Conservation (phyloP, 2,888 invertebrate species). For the Melolontha melolontha region DNA sequence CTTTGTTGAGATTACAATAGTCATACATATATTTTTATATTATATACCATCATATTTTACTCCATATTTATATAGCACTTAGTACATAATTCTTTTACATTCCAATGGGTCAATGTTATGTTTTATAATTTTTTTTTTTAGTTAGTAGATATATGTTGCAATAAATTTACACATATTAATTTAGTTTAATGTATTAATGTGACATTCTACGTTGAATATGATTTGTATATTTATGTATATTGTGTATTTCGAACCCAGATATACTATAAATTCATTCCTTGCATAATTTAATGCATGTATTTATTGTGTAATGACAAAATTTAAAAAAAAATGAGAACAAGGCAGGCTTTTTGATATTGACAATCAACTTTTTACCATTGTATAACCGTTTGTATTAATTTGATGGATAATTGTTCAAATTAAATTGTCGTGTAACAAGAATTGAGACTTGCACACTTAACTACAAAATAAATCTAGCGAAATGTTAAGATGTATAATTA, state of each 20-base stretch:
- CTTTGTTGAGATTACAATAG: background rate
- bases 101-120: slow-evolving; percentile 39
- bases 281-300: too few relatives aligned
- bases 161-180: slow-evolving; percentile 21
- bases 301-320: too few relatives aligned
- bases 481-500: slow-evolving; percentile 63
- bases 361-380: slow-evolving; percentile 40
- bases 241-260: slow-evolving; percentile 12
- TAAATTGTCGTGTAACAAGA: slow-evolving; percentile 4
- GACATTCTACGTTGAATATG: slow-evolving; percentile 16
- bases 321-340: background rate
- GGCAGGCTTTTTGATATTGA: slow-evolving; percentile 43
- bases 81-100: slow-evolving; percentile 40
- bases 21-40: slow-evolving; percentile 24
- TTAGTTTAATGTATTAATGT: slow-evolving; percentile 10
- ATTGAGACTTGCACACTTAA: slow-evolving; percentile 50
- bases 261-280: too few relatives aligned
- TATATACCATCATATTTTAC: slow-evolving; percentile 31
- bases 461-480: slow-evolving; percentile 58
- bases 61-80: slow-evolving; percentile 20
- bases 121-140: slow-evolving; percentile 14
- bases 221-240: slow-evolving; percentile 14
- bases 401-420: slow-evolving; percentile 44
- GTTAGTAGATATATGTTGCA: slow-evolving; percentile 27
- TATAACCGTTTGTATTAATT: slow-evolving; percentile 22